phyloP scores from a whole-genome alignment of 2,797 vertebrate genomes.

The Linurgus olivaceus region DNA sequence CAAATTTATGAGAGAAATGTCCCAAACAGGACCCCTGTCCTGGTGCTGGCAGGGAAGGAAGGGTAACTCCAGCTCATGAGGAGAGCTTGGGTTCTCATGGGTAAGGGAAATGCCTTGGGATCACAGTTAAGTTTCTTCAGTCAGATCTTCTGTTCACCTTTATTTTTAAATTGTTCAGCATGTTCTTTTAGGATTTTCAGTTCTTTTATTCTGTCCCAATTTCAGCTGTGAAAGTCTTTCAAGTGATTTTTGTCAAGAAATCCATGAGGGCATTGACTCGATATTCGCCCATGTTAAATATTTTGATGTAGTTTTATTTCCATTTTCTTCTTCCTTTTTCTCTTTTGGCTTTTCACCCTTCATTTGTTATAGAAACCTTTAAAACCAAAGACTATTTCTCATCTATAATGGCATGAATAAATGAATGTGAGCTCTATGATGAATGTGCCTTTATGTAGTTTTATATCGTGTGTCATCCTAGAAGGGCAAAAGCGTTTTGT shows the following conservation, averaged over 20 bases:
- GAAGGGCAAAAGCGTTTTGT: background rate
- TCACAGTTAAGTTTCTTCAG: background rate
- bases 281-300: background rate
- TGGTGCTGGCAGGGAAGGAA: background rate
- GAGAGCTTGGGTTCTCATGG: rapidly evolving
- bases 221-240: slow-evolving; percentile 3
- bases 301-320: background rate
- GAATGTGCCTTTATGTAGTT: background rate
- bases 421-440: slow-evolving; percentile 8
- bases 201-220: background rate
- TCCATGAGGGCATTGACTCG: background rate
- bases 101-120: background rate
- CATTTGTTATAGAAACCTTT: slow-evolving; percentile 12
- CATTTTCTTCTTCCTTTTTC: background rate
- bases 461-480: background rate
- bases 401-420: background rate
- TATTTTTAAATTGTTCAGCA: background rate
- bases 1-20: background rate
- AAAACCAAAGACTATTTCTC: background rate
- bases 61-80: background rate
- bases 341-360: background rate
- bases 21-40: background rate
- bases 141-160: background rate
- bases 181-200: background rate
- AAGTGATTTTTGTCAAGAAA: slow-evolving; percentile 36